Evolutionary conservation across 1,140 invertebrate species (phyloP).

Genomic region (Drosophila cardini): DNA sequence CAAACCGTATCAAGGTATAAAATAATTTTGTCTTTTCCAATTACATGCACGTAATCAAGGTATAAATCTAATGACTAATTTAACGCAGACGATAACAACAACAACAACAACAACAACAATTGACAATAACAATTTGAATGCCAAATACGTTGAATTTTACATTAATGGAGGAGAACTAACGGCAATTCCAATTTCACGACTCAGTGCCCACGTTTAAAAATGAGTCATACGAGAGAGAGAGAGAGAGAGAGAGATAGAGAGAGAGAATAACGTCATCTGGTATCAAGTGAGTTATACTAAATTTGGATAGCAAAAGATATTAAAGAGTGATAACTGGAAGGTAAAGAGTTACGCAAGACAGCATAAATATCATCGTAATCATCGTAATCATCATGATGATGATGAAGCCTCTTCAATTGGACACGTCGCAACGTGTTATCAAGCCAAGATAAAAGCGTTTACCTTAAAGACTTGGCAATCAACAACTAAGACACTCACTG

Average conservation of each 20-base stretch:
- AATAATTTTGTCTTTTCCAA: constrained; percentile 28
- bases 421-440: constrained; percentile 58
- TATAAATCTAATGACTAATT: constrained; percentile 56
- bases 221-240: constrained; percentile 52
- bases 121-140: constrained; percentile 58
- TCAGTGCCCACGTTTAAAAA: constrained; percentile 16
- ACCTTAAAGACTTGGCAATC: constrained; percentile 31
- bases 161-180: constrained; percentile 43
- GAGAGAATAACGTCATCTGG: constrained; percentile 51
- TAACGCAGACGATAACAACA: constrained; percentile 29
- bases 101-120: not conserved
- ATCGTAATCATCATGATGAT: not conserved
- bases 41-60: constrained; percentile 37
- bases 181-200: constrained; percentile 40
- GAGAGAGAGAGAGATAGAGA: no score
- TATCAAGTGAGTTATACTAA: constrained; percentile 24
- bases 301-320: constrained; percentile 25
- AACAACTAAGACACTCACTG: constrained; percentile 23
- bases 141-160: constrained; percentile 31
- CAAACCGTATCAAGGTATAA: not conserved
- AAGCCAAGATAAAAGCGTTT: constrained; percentile 63
- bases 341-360: constrained; percentile 60
- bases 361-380: not conserved
- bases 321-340: not conserved
- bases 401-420: constrained; percentile 14